Base-by-base conservation (phyloP, 2,888 invertebrate genomes). In the Protonemura montana region DNA sequence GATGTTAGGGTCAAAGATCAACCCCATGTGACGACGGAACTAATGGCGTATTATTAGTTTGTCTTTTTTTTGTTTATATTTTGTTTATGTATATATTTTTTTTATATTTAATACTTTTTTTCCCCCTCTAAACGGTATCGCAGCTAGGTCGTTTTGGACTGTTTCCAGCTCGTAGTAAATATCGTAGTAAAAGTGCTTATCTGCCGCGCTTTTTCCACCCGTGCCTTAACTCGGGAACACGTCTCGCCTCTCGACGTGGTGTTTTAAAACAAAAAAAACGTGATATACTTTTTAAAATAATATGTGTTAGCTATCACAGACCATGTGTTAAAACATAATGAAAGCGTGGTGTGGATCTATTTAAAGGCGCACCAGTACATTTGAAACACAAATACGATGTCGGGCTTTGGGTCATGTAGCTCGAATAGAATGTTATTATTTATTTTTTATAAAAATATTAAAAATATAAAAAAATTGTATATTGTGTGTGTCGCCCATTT, bases 81-180 rank as follows among this genome's bases (percentile, higher is more conserved):
- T n/a, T 7, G 80, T 81, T 81, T 81, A 30, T 81, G 29, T 81
- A 81, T 81, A 28, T 80, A 26, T 80, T 16, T 5, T 80, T 80
- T 80, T 16, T 80, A 21, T 35, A 59, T 59, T 59, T 13, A 2
- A 21, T 2, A 59, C 13, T 59, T 59, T 59, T 59, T 59, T 59
- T n/a, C n/a, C 3, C 21, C 7, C 21, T 21, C 2, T 10, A 59
- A 59, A 78, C n/a, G 78, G 10, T 26, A 27, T 26, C 28, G 82
- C 29, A 25, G 26, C 28, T 26, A 28, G 6, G 30, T 21, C 6
- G 35, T 28, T 13, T 82, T 82, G 82, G 82, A 41, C 16, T 13
- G 13, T 6, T 83, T 27, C 83, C 42, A 83, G 25, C 42, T 84
- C 84, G 84, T 84, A 84, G 84, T 84, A 84, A 84, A 81, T 29